Conservation (phyloP, 2,888 invertebrate species). For the Ophonus ardosiacus region DNA sequence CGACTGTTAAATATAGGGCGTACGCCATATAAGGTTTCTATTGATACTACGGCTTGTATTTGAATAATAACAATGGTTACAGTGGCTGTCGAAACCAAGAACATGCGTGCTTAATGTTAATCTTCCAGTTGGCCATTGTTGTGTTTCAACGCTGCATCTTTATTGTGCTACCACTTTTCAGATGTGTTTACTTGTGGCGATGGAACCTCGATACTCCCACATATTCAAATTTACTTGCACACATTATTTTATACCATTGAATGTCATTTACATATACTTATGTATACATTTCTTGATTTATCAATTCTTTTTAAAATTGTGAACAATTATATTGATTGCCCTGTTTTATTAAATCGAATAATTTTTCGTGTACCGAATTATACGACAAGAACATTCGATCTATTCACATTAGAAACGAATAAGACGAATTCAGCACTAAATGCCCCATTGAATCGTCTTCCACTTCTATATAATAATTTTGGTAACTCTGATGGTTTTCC, state of each 20-base stretch:
- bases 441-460: no score
- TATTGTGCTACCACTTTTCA: conserved; percentile 49
- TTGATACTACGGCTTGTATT: conserved; percentile 44
- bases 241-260: not conserved
- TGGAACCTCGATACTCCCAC: not conserved
- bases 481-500: no score
- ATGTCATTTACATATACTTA: not conserved
- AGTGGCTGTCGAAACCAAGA: conserved; percentile 39
- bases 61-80: conserved; percentile 61
- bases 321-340: no score
- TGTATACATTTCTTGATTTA: no score
- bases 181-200: not conserved
- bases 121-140: conserved; percentile 32
- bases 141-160: conserved; percentile 16
- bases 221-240: not conserved
- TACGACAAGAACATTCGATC: no score
- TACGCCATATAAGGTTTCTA: not conserved
- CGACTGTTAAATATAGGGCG: conserved; percentile 51
- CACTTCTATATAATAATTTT: no score
- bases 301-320: no score
- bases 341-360: no score
- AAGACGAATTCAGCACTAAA: no score
- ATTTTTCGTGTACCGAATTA: no score
- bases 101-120: conserved; percentile 56
- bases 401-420: no score